These are phyloP conservation scores for Drosophila persimilis DNA, from an alignment of 1,140 invertebrate species.

Conservation along the genomic window DNA sequence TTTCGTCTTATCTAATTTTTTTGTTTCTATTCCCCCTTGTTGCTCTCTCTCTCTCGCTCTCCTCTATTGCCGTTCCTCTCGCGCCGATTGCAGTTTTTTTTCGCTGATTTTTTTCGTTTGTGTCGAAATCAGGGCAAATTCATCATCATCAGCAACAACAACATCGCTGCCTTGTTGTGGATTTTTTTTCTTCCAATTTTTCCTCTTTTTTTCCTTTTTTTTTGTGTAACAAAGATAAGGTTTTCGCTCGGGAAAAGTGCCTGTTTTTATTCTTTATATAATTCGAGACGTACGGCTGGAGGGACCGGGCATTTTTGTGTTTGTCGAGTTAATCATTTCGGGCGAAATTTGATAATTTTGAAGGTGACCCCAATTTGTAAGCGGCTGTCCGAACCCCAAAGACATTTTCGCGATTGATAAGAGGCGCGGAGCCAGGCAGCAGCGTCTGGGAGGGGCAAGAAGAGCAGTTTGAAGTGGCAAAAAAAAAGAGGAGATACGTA, in stretches of 20 bases:
- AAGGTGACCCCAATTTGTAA: slow-evolving; percentile 73
- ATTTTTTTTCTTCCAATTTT: slow-evolving; percentile 25
- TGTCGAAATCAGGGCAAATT: slow-evolving; percentile 81
- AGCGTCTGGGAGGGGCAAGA: no score
- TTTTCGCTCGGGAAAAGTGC: slow-evolving; percentile 62
- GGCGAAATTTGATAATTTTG: slow-evolving; percentile 79
- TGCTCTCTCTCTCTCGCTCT: slow-evolving; percentile 10
- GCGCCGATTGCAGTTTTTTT: slow-evolving; percentile 28
- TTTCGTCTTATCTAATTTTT: slow-evolving; percentile 80
- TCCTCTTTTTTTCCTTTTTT: slow-evolving; percentile 51
- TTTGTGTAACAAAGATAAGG: slow-evolving; percentile 78
- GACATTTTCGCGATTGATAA: slow-evolving; percentile 65
- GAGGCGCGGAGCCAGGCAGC: background rate
- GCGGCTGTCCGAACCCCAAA: slow-evolving; percentile 43
- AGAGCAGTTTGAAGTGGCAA: no score
- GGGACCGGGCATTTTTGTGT: slow-evolving; percentile 54
- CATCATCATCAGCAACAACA: slow-evolving; percentile 80
- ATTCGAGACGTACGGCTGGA: slow-evolving; percentile 44
- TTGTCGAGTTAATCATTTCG: slow-evolving; percentile 79
- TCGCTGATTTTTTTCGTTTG: slow-evolving; percentile 65
- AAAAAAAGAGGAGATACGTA: no score
- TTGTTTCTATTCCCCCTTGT: slow-evolving; percentile 48
- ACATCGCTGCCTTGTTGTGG: slow-evolving; percentile 65
- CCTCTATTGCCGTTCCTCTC: slow-evolving; percentile 19
- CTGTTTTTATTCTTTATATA: slow-evolving; percentile 64